Evolutionary conservation across 1,140 invertebrate genomes (phyloP).

Genomic region (Eurosta solidaginis): DNA sequence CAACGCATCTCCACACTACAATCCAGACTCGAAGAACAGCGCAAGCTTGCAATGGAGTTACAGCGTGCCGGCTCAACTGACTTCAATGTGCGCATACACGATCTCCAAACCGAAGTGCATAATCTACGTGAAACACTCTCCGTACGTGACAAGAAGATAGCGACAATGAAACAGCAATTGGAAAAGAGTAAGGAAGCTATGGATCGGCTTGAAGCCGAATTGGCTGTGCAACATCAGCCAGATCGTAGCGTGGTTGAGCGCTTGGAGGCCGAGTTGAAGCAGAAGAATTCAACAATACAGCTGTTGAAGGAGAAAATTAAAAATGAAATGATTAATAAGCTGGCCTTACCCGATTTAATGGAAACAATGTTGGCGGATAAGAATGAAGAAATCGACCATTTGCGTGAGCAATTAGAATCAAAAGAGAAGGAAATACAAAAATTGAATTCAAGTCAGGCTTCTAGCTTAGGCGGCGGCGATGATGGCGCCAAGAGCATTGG

Average conservation of each 20-base stretch:
- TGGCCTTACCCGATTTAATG: slow-evolving; percentile 65
- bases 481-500: slow-evolving; percentile 39
- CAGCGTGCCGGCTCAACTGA: slow-evolving; percentile 70
- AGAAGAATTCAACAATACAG: slow-evolving; percentile 64
- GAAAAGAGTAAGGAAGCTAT: slow-evolving; percentile 56
- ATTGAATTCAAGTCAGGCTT: slow-evolving; percentile 36
- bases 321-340: slow-evolving; percentile 58
- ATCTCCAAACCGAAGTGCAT: slow-evolving; percentile 65
- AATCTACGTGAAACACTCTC: slow-evolving; percentile 65
- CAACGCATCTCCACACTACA: slow-evolving; percentile 78
- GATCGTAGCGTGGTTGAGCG: slow-evolving; percentile 64
- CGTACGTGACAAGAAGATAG: slow-evolving; percentile 66
- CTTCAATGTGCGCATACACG: slow-evolving; percentile 70
- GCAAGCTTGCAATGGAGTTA: slow-evolving; percentile 72
- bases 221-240: slow-evolving; percentile 47
- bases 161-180: slow-evolving; percentile 58
- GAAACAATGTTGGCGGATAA: slow-evolving; percentile 70
- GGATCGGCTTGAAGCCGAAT: slow-evolving; percentile 63
- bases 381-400: slow-evolving; percentile 69
- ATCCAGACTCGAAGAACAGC: slow-evolving; percentile 76
- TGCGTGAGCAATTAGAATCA: slow-evolving; percentile 62
- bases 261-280: slow-evolving; percentile 63
- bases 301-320: slow-evolving; percentile 62
- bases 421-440: slow-evolving; percentile 50
- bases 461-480: background rate